Evolutionary conservation across 2,113 vertebrate species (phyloP).

Genomic region (Scolopax mira): DNA sequence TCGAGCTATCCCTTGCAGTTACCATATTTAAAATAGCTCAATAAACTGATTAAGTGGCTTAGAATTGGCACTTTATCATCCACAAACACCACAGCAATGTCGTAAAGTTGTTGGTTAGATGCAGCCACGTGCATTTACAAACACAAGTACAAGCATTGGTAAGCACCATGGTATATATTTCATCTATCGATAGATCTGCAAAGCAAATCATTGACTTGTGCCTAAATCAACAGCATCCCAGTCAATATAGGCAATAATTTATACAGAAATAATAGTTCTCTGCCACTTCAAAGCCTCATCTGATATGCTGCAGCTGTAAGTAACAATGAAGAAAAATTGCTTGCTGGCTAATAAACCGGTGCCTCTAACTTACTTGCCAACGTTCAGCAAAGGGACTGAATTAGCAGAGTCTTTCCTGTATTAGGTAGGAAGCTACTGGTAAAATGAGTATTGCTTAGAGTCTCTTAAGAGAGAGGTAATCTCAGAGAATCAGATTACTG

Average conservation of each 20-base stretch:
- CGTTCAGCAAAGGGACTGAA: conserved; percentile 5
- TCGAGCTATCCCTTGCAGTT: not conserved
- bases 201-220: not conserved
- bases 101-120: not conserved
- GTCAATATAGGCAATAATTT: not conserved
- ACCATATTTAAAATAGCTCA: conserved; percentile 10
- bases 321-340: not conserved
- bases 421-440: conserved; percentile 19
- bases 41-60: conserved; percentile 30
- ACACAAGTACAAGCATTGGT: not conserved
- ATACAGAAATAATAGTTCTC: not conserved
- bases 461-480: conserved; percentile 62
- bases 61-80: not conserved
- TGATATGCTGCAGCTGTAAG: not conserved
- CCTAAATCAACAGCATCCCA: not conserved
- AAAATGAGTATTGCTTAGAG: conserved; percentile 7
- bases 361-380: not conserved
- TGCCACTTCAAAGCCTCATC: not conserved
- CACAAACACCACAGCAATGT: not conserved
- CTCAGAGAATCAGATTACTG: conserved; percentile 70
- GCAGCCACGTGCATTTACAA: not conserved
- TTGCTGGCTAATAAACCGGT: not conserved
- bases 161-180: not conserved
- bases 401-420: conserved; percentile 38
- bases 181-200: conserved; percentile 3